Evolutionary conservation across 2,113 vertebrate species (phyloP).

Genomic region (Oreochromis niloticus): DNA sequence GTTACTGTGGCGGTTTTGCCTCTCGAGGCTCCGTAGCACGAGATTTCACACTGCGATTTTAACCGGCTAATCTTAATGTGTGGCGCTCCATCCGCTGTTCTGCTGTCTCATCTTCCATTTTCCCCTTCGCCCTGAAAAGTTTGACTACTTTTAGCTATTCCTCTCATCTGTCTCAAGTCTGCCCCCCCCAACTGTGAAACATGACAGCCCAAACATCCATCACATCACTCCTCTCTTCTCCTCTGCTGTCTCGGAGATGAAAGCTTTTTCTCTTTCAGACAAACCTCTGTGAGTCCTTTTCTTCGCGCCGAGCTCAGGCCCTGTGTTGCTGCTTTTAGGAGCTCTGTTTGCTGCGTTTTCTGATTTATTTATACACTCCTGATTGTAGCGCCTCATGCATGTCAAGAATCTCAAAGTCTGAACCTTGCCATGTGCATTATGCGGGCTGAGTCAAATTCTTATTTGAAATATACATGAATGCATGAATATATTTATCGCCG

Average conservation of each 20-base stretch:
- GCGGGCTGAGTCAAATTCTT: slow-evolving; percentile 38
- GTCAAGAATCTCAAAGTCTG: slow-evolving; percentile 20
- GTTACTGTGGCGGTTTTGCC: not conserved
- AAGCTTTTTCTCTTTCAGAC: slow-evolving; percentile 49
- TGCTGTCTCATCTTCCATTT: slow-evolving; percentile 22
- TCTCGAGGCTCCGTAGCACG: slow-evolving; percentile 1
- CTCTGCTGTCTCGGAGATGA: slow-evolving; percentile 44
- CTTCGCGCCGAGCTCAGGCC: not conserved
- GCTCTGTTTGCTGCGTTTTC: slow-evolving; percentile 52
- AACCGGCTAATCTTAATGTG: slow-evolving; percentile 12
- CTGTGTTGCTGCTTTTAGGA: slow-evolving; percentile 39
- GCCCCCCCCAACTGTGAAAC: slow-evolving; percentile 38
- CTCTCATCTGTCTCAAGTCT: slow-evolving; percentile 34
- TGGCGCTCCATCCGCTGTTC: not conserved
- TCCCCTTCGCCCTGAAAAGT: slow-evolving; percentile 22
- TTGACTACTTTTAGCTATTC: slow-evolving; percentile 52
- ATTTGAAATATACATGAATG: slow-evolving; percentile 63
- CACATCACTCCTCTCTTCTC: slow-evolving; percentile 56
- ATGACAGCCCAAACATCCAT: slow-evolving; percentile 51
- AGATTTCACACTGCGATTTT: slow-evolving; percentile 37
- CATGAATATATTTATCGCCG: slow-evolving; percentile 56
- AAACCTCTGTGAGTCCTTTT: slow-evolving; percentile 28
- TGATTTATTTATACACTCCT: slow-evolving; percentile 65
- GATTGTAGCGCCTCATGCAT: slow-evolving; percentile 53
- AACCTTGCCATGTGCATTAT: slow-evolving; percentile 45